Evolutionary conservation across 2,888 invertebrate species (phyloP).

Genomic region (Lasioglossum figueresi): DNA sequence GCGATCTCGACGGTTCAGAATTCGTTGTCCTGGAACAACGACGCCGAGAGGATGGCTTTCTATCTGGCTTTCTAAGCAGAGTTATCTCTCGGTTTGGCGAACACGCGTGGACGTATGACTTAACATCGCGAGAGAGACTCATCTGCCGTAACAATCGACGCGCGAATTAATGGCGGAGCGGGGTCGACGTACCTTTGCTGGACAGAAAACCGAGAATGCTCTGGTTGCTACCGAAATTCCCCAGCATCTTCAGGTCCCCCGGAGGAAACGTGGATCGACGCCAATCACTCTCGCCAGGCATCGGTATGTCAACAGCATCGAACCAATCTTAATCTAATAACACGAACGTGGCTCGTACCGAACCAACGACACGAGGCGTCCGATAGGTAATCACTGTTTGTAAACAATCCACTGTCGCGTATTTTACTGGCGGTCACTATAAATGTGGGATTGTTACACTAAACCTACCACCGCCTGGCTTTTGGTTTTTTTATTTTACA

Average conservation of each 20-base stretch:
- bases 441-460: too few relatives aligned
- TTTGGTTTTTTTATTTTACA: too few relatives aligned
- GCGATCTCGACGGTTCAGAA: conserved; percentile 37
- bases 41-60: conserved; percentile 54
- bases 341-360: neutral
- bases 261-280: conserved; percentile 1
- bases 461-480: too few relatives aligned
- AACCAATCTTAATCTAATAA: neutral
- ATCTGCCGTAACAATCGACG: conserved; percentile 2
- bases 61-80: conserved; percentile 55
- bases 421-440: neutral
- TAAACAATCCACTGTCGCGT: conserved; percentile 13
- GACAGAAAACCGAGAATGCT: conserved; percentile 79
- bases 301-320: conserved; percentile 9
- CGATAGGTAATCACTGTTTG: neutral
- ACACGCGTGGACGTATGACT: conserved; percentile 40
- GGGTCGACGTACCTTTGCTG: conserved; percentile 73
- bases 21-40: conserved; percentile 26
- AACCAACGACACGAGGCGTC: neutral
- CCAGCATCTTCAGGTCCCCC: conserved; percentile 73
- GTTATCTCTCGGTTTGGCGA: conserved; percentile 37
- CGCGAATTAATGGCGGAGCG: conserved; percentile 17
- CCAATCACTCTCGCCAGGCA: neutral
- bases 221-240: conserved; percentile 79
- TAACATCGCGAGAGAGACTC: conserved; percentile 23